phyloP scores from a whole-genome alignment of 2,888 invertebrate species.

The Sarcophaga caerulescens region DNA sequence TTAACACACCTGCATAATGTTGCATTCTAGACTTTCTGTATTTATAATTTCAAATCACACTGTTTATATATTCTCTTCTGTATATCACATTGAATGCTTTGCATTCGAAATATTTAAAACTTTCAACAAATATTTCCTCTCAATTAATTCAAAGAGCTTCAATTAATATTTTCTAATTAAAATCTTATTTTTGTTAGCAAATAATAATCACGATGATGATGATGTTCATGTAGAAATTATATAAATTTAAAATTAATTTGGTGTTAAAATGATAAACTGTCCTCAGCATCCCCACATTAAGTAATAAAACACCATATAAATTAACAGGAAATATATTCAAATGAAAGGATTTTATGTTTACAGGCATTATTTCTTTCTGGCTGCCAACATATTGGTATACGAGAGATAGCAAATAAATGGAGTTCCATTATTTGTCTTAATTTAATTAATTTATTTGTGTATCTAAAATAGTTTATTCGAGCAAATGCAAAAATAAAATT shows the following conservation, averaged over 20 bases:
- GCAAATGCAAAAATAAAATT: too few relatives aligned
- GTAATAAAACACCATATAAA: neutral
- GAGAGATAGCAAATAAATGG: too few relatives aligned
- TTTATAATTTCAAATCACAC: too few relatives aligned
- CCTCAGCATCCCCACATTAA: neutral
- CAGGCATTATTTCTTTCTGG: too few relatives aligned
- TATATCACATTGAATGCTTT: neutral
- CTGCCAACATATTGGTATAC: too few relatives aligned
- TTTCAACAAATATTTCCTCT: neutral
- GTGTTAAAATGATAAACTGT: slow-evolving; percentile 30
- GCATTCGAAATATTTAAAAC: neutral
- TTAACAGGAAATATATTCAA: neutral
- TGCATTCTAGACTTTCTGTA: too few relatives aligned
- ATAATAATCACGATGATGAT: neutral
- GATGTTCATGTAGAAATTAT: slow-evolving; percentile 10
- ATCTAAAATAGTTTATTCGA: too few relatives aligned
- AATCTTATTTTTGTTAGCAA: neutral
- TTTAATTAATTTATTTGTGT: too few relatives aligned
- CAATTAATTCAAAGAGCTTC: neutral
- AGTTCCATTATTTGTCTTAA: too few relatives aligned
- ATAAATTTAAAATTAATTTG: slow-evolving; percentile 25
- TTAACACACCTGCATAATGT: too few relatives aligned
- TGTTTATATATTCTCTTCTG: neutral
- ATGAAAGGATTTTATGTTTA: too few relatives aligned
- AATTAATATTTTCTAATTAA: neutral